Evolutionary conservation across 2,888 invertebrate genomes (phyloP).

Genomic region (Thalpophila matura): DNA sequence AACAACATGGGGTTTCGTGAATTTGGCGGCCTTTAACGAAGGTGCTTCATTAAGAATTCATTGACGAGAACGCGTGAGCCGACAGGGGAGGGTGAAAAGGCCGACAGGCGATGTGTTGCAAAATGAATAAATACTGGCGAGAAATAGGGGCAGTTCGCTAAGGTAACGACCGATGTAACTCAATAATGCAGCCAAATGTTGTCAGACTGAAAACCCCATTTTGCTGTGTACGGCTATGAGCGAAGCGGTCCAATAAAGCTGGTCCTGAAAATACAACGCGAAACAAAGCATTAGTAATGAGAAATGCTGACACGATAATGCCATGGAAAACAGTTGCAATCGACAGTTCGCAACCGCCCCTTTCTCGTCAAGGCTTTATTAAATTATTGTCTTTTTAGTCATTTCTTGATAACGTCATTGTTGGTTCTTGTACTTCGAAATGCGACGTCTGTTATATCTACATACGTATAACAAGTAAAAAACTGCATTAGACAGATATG

Average conservation of each 20-base stretch:
- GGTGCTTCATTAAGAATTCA: conserved; percentile 86
- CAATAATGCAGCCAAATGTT: conserved; percentile 82
- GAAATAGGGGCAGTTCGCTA: conserved; percentile 89
- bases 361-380: conserved; percentile 69
- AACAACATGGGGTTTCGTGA: conserved; percentile 79
- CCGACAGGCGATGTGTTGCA: conserved; percentile 88
- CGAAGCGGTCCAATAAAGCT: conserved; percentile 67
- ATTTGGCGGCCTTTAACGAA: conserved; percentile 89
- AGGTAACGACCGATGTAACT: conserved; percentile 81
- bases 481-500: conserved; percentile 88
- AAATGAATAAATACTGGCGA: conserved; percentile 90
- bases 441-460: conserved; percentile 51
- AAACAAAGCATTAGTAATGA: conserved; percentile 83
- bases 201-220: conserved; percentile 62
- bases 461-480: conserved; percentile 77
- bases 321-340: conserved; percentile 84
- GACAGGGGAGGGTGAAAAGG: conserved; percentile 84
- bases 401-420: conserved; percentile 59
- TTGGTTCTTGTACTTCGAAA: conserved; percentile 49
- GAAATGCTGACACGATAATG: conserved; percentile 86
- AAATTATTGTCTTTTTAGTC: conserved; percentile 68
- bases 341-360: conserved; percentile 84
- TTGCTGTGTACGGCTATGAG: conserved; percentile 22
- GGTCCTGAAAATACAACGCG: conserved; percentile 72
- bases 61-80: conserved; percentile 82